A percentile compares a stretch with the other conserved stretches of the same genome.
Evolutionary conservation across 2,888 invertebrate genomes (phyloP).

Genomic region (Rotaria sp.): DNA sequence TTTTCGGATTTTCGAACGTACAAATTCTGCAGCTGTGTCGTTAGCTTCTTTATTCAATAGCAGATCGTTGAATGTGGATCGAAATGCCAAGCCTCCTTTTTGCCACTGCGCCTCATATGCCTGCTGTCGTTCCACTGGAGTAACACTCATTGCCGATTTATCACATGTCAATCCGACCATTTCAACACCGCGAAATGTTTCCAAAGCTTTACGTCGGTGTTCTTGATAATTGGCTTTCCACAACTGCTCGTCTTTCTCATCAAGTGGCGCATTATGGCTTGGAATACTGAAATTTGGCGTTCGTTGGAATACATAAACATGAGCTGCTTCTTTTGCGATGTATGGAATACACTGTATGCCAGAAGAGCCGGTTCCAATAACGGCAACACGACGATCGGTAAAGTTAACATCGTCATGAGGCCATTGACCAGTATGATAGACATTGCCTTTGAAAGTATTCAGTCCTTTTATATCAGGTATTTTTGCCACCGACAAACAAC

Average conservation of each 20-base stretch:
- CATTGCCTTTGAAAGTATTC: background rate
- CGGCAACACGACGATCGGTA: background rate
- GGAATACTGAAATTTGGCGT: background rate
- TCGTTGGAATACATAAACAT: background rate
- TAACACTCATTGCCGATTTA: background rate
- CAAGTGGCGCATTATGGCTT: background rate
- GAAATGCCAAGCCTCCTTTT: background rate
- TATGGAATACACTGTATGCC: background rate
- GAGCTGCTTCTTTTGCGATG: background rate
- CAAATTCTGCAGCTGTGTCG: background rate
- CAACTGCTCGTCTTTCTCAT: background rate
- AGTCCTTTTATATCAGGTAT: background rate
- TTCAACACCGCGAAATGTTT: background rate
- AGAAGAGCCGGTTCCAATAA: background rate
- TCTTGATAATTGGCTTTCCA: background rate
- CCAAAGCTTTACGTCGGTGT: background rate
- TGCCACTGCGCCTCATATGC: background rate
- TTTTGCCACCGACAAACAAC: background rate
- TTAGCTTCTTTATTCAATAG: background rate
- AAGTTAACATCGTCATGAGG: background rate
- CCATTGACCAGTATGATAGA: background rate
- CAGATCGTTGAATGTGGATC: background rate
- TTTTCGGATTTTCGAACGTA: background rate
- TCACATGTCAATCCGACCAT: rapidly evolving
- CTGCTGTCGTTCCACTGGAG: background rate